These are phyloP conservation scores for Lates japonicus DNA, from an alignment of 2,797 vertebrate species.

Conservation along the genomic window DNA sequence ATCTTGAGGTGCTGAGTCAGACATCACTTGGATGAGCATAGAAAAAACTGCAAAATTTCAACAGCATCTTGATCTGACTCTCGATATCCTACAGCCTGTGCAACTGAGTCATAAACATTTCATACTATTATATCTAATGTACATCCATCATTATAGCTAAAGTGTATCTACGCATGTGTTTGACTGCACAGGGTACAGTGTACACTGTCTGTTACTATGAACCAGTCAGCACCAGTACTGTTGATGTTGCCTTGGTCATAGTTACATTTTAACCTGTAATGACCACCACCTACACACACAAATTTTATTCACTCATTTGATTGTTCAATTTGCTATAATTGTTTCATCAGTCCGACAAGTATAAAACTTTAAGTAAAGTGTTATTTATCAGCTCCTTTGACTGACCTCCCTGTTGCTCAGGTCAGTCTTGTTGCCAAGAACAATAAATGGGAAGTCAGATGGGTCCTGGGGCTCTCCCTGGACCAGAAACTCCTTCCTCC, in stretches of 20 bases:
- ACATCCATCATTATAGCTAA: no score
- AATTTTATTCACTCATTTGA: no score
- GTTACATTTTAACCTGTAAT: neutral
- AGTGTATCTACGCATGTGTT: no score
- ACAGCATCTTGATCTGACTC: neutral
- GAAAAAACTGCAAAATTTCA: neutral
- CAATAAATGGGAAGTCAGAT: constrained; percentile 78
- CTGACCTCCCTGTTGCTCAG: constrained; percentile 68
- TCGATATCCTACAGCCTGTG: neutral
- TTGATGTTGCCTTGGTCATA: neutral
- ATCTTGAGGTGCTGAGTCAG: neutral
- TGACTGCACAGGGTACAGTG: neutral
- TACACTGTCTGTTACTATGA: neutral
- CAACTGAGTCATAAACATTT: neutral
- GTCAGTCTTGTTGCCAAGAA: constrained; percentile 84
- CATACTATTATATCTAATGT: no score
- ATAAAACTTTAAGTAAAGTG: neutral
- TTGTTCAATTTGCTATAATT: no score
- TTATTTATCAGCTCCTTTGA: neutral
- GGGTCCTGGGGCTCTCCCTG: constrained; percentile 74
- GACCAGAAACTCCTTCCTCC: constrained; percentile 82
- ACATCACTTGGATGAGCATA: neutral
- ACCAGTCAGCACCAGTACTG: neutral
- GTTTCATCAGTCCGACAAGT: no score
- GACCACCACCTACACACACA: neutral